Evolutionary conservation across 1,140 invertebrate species (phyloP), one percentile per base, ranked within the genome.

Genomic region (Scaptodrosophila lebanonensis): DNA sequence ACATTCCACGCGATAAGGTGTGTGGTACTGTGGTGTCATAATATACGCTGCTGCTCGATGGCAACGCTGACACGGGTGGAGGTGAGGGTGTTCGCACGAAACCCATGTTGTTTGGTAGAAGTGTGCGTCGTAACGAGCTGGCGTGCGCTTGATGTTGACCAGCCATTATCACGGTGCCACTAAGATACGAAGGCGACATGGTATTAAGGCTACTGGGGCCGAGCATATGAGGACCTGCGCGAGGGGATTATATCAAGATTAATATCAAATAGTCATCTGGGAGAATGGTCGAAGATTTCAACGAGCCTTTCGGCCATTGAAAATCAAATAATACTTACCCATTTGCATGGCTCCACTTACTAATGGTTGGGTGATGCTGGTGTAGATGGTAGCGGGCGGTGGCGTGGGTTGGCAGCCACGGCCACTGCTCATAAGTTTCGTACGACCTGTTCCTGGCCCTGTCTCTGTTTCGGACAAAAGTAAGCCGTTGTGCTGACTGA

Each of bases 31-130:
- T 82, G 48, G 61, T 72, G 30, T 76, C 71, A 33, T 76, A 75
- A 47, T 82, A 82, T 6, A 75, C 44, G 1, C 67, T 51, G 13
- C 67, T 58, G 17, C 51, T 49, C 11, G 58, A 57, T 7, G 64
- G 58, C 15, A 57, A 22, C 8, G 48, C 62, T 9, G 62, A 38
- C 30, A 66, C 20, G 5, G 64, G 57, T n/a, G 75, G 64, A 2
- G 64, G 58, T 6, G 67, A 63, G 2, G 70, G 58, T 8, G 71
- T 43, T 13, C 60, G 56, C 64, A 76, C 68, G 49, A 72, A 17
- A 2, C 75, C 75, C 70, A 79, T 79, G 57, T 64, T 79, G 3
- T 70, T 79, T 7, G 75, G 75, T 57, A 79, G 68, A 12, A 79
- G 27, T 5, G 65, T 66, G 29, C 75, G 65, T 1, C 71, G 53